phyloP scores from a whole-genome alignment of 2,113 vertebrate genomes.

The Rhinopomastus cyanomelas region DNA sequence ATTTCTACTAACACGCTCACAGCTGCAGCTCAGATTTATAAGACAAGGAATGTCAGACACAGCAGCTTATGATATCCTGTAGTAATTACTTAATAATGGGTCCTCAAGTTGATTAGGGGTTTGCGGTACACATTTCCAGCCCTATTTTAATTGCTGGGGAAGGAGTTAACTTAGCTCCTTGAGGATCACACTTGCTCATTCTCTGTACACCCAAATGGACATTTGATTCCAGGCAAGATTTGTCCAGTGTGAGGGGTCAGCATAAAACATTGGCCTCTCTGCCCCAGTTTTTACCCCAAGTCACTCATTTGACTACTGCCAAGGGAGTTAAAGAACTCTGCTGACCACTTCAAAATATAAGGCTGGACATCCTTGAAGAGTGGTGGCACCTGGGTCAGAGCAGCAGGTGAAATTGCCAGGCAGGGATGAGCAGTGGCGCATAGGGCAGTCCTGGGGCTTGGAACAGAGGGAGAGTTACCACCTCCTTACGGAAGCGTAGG shows the following conservation, averaged over 20 bases:
- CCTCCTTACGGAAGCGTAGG: neutral
- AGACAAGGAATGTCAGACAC: neutral
- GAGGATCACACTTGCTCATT: neutral
- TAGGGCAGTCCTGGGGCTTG: too few species aligned
- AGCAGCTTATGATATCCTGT: neutral
- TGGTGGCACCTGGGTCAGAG: neutral
- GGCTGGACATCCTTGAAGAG: neutral
- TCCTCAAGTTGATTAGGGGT: neutral
- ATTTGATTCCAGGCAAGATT: neutral
- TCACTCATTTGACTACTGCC: neutral
- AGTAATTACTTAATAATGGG: neutral
- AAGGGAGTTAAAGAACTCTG: neutral
- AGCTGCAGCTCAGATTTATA: neutral
- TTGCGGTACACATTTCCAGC: neutral
- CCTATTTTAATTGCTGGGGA: neutral
- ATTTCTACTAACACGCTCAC: neutral
- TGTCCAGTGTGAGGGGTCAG: neutral
- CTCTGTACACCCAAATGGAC: neutral
- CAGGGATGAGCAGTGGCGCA: neutral
- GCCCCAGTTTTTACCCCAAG: neutral
- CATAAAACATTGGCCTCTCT: neutral
- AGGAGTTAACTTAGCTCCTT: neutral
- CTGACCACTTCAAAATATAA: neutral
- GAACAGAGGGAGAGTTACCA: fast-evolving
- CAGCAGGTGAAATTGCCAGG: neutral